phyloP scores from a whole-genome alignment of 1,140 invertebrate species.

The Bombus cullumanus region DNA sequence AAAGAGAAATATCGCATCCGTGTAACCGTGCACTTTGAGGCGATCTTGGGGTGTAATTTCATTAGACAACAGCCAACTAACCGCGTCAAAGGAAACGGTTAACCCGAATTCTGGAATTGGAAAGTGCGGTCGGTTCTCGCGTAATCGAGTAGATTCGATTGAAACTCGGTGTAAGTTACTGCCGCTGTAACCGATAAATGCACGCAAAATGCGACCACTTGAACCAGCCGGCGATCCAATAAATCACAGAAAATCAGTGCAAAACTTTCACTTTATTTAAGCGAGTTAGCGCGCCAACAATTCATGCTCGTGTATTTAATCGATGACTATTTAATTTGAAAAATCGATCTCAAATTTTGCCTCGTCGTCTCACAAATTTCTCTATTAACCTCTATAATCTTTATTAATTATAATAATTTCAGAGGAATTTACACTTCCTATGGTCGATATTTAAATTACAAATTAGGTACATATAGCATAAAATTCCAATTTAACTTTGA shows the following conservation, averaged over 20 bases:
- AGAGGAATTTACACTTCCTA: neutral
- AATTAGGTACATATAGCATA: too few relatives aligned
- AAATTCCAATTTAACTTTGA: neutral
- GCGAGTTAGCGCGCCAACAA: neutral
- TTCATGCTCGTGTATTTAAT: neutral
- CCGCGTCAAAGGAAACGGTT: conserved; percentile 37
- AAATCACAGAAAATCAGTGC: conserved; percentile 29
- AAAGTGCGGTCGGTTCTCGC: conserved; percentile 21
- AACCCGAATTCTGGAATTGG: conserved; percentile 39
- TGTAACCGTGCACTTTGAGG: neutral
- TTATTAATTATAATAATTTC: neutral
- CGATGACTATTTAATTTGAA: conserved; percentile 12
- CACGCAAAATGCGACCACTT: conserved; percentile 39
- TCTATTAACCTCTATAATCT: too few relatives aligned
- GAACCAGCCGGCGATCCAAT: neutral
- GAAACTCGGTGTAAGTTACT: conserved; percentile 35
- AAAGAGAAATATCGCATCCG: neutral
- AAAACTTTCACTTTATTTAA: conserved; percentile 21
- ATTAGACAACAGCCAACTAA: conserved; percentile 30
- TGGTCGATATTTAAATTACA: neutral
- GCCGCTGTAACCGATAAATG: conserved; percentile 25
- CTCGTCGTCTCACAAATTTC: neutral
- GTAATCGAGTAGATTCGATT: conserved; percentile 45
- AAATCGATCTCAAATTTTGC: neutral
- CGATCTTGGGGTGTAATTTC: conserved; percentile 26